These are phyloP conservation scores for Mormyrus lacerda DNA, from an alignment of 2,113 vertebrate genomes.

Conservation along the genomic window DNA sequence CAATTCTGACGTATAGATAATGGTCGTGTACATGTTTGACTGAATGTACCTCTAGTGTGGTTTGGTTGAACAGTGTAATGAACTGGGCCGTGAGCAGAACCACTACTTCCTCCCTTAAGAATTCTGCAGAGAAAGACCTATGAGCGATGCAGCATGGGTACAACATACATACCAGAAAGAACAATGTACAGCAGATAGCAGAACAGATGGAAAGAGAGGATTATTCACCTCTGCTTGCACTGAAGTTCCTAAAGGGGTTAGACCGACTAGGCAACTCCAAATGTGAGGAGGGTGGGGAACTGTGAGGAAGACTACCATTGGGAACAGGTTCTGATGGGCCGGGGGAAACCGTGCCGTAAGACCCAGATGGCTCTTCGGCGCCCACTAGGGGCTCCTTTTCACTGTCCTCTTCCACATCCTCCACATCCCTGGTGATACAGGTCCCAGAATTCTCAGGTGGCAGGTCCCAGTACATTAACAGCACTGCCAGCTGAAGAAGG, in stretches of 20 bases:
- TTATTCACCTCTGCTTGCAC: conserved; percentile 50
- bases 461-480: conserved; percentile 62
- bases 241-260: conserved; percentile 55
- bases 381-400: conserved; percentile 47
- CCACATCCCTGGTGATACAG: background rate
- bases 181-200: conserved; percentile 18
- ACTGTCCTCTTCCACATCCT: conserved; percentile 42
- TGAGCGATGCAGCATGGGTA: background rate
- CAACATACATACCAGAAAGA: background rate
- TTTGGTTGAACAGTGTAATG: conserved; percentile 79
- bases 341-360: conserved; percentile 40
- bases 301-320: background rate
- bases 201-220: background rate
- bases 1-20: background rate
- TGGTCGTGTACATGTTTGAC: background rate
- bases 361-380: conserved; percentile 33
- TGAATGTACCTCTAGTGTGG: conserved; percentile 66
- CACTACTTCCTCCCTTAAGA: conserved; percentile 70
- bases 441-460: conserved; percentile 34
- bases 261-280: background rate
- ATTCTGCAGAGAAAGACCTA: conserved; percentile 54
- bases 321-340: conserved; percentile 29
- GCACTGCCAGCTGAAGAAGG: conserved; percentile 61
- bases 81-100: conserved; percentile 76
- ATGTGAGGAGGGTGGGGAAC: background rate